Conservation (phyloP, 2,113 vertebrate genomes). For the Riparia riparia region DNA sequence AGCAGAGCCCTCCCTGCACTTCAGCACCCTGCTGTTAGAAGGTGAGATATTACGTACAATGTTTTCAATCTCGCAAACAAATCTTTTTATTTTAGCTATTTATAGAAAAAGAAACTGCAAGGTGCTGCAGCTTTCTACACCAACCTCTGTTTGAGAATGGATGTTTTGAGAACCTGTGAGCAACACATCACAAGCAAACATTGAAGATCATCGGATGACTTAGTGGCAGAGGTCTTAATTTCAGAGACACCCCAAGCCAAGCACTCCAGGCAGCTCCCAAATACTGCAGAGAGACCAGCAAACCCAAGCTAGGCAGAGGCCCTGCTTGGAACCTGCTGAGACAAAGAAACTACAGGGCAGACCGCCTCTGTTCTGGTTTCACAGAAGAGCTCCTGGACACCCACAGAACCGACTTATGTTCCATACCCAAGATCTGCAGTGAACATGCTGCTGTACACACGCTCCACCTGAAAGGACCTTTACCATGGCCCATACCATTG, state of each 20-base stretch:
- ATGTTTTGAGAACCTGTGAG: background rate
- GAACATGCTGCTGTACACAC: background rate
- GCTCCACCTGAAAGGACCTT: background rate
- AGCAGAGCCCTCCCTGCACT: background rate
- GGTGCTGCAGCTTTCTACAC: background rate
- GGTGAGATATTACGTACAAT: background rate
- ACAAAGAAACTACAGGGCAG: background rate
- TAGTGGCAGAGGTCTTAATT: background rate
- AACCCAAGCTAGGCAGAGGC: background rate
- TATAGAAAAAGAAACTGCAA: background rate
- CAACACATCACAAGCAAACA: background rate
- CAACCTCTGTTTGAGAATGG: background rate
- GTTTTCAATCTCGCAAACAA: background rate
- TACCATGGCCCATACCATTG: background rate
- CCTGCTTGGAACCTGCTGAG: background rate
- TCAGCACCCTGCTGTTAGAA: background rate
- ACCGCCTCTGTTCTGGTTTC: background rate
- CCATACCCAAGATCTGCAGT: background rate
- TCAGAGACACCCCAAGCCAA: background rate
- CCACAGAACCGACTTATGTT: background rate
- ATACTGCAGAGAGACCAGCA: background rate
- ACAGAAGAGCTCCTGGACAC: background rate
- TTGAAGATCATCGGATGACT: background rate
- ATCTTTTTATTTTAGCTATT: background rate
- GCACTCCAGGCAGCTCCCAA: background rate